phyloP scores from a whole-genome alignment of 2,888 invertebrate species.

The Coleophora flavipennella region DNA sequence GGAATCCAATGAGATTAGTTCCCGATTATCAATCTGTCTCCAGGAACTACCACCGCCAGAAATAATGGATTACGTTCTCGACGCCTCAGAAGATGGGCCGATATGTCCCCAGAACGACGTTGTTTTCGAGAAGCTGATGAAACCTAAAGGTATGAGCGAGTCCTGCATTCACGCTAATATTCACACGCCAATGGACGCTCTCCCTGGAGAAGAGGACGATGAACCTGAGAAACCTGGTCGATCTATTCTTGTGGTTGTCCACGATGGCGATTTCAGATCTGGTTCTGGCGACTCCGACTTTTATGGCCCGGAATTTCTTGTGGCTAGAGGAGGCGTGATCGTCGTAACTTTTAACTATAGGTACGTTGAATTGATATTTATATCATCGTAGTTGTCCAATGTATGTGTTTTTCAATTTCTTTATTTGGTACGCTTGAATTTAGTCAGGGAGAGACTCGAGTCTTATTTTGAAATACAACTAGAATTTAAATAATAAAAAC shows the following conservation, averaged over 20 bases:
- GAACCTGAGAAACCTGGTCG: slow-evolving; percentile 17
- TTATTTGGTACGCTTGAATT: too few species aligned
- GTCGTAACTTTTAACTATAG: slow-evolving; percentile 61
- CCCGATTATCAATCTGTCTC: slow-evolving; percentile 17
- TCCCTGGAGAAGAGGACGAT: slow-evolving; percentile 17
- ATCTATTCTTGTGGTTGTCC: slow-evolving; percentile 56
- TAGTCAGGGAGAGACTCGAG: too few species aligned
- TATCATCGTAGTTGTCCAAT: too few species aligned
- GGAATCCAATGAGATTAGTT: too few species aligned
- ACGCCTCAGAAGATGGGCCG: slow-evolving; percentile 72
- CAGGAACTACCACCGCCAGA: slow-evolving; percentile 68
- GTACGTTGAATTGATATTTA: slow-evolving; percentile 17
- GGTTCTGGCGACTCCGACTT: slow-evolving; percentile 54
- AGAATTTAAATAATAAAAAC: too few species aligned
- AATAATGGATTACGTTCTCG: slow-evolving; percentile 60
- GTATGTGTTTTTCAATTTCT: too few species aligned
- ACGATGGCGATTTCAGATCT: slow-evolving; percentile 55
- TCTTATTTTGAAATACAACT: too few species aligned
- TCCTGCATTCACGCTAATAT: slow-evolving; percentile 54
- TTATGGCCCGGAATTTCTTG: slow-evolving; percentile 52
- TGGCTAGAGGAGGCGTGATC: slow-evolving; percentile 26
- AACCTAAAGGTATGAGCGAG: slow-evolving; percentile 34
- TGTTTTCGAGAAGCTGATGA: slow-evolving; percentile 37
- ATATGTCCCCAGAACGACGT: slow-evolving; percentile 74
- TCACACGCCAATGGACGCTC: slow-evolving; percentile 39